These are phyloP conservation scores for Epicampocera succincta DNA, from an alignment of 2,888 invertebrate genomes.

Conservation along the genomic window DNA sequence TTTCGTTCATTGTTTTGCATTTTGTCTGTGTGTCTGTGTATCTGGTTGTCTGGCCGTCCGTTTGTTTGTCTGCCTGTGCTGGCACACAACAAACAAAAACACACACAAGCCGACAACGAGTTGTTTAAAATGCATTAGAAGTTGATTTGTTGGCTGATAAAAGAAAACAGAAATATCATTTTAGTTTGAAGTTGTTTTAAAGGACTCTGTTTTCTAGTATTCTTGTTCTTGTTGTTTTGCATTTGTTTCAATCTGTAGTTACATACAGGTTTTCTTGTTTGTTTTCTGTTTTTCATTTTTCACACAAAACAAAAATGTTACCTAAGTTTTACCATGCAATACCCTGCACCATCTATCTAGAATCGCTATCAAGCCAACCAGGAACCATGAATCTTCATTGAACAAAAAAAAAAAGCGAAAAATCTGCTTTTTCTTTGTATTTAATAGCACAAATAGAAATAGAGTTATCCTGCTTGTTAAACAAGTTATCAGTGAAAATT, in stretches of 20 bases:
- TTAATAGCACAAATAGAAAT: constrained; percentile 25
- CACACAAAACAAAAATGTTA: not conserved
- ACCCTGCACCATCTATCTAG: constrained; percentile 39
- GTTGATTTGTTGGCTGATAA: constrained; percentile 63
- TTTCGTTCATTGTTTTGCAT: constrained; percentile 32
- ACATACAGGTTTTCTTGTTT: constrained; percentile 22
- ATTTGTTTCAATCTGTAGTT: constrained; percentile 7
- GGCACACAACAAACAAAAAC: constrained; percentile 15
- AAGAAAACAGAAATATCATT: constrained; percentile 33
- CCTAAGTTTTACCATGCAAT: constrained; percentile 10
- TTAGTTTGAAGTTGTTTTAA: constrained; percentile 38
- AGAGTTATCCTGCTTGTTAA: constrained; percentile 53
- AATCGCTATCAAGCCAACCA: constrained; percentile 15
- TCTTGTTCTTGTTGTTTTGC: not conserved
- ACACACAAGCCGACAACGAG: constrained; percentile 31
- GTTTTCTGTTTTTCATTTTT: not conserved
- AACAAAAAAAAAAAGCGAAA: not conserved
- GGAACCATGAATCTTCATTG: not conserved
- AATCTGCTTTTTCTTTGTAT: constrained; percentile 36
- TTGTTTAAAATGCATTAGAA: constrained; percentile 60
- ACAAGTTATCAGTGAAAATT: constrained; percentile 59
- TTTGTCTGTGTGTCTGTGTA: not conserved
- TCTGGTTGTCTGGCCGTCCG: too few relatives aligned
- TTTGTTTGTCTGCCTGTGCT: not conserved
- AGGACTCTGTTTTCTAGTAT: constrained; percentile 20